phyloP scores from a whole-genome alignment of 2,888 invertebrate species.

The Rhyacophila evoluta region DNA sequence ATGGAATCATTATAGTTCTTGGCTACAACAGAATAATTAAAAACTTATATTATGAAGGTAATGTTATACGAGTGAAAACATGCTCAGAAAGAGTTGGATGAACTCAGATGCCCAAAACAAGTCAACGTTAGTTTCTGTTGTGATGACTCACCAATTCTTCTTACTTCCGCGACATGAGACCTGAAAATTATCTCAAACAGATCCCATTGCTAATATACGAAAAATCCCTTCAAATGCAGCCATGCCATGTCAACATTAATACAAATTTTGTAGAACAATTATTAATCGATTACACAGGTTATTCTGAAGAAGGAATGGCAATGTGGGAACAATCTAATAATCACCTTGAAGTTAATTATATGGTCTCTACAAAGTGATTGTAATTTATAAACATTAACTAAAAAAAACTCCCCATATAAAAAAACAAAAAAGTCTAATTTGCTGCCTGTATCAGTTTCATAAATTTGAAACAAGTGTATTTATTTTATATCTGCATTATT shows the following conservation, averaged over 20 bases:
- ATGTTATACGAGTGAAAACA: slow-evolving; percentile 26
- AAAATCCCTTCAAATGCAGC: not conserved
- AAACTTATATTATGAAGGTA: not conserved
- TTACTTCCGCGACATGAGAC: slow-evolving; percentile 44
- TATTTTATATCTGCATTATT: too few species aligned
- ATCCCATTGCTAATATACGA: slow-evolving; percentile 45
- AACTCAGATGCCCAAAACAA: slow-evolving; percentile 17
- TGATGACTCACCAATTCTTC: slow-evolving; percentile 41
- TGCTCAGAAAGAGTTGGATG: slow-evolving; percentile 27
- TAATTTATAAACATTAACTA: too few species aligned
- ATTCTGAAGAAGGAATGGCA: not conserved
- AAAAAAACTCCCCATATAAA: too few species aligned
- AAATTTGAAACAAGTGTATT: too few species aligned
- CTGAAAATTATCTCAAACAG: slow-evolving; percentile 52
- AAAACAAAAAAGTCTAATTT: too few species aligned
- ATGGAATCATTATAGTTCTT: slow-evolving; percentile 7
- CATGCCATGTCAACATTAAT: not conserved
- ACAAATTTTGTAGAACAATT: not conserved
- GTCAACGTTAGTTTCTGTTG: slow-evolving; percentile 1
- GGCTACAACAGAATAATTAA: not conserved
- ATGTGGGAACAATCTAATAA: not conserved
- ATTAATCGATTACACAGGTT: not conserved
- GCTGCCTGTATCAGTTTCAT: too few species aligned
- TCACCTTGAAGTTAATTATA: too few species aligned
- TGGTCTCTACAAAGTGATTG: too few species aligned